A percentile compares a stretch with the other conserved stretches of the same genome.
Conservation (phyloP, 2,888 invertebrate species). For the Caenorhabditis sp. region DNA sequence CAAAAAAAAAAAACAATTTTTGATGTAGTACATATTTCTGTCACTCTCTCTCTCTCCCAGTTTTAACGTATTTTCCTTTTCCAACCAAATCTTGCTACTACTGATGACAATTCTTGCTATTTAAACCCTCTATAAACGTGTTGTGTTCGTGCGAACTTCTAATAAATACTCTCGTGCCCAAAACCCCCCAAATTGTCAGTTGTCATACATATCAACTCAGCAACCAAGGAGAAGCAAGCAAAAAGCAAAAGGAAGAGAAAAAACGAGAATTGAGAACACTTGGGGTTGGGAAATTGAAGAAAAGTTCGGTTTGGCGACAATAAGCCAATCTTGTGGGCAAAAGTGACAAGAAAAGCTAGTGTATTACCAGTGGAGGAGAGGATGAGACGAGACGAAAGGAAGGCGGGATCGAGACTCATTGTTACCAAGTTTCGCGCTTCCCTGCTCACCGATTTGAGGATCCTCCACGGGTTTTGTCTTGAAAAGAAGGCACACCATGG, state of each 20-base stretch:
- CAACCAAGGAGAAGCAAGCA: too few relatives aligned
- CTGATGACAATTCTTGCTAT: not conserved
- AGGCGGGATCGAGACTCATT: conserved; percentile 3
- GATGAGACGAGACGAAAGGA: conserved; percentile 13
- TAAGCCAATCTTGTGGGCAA: conserved; percentile 18
- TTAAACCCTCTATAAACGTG: not conserved
- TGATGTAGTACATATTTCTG: too few relatives aligned
- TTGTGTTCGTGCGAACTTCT: conserved; percentile 27
- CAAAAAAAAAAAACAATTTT: too few relatives aligned
- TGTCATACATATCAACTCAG: too few relatives aligned
- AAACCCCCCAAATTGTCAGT: too few relatives aligned
- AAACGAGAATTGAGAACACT: too few relatives aligned
- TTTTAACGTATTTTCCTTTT: too few relatives aligned
- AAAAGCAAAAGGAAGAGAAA: too few relatives aligned
- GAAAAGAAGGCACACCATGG: too few relatives aligned
- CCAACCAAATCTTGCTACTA: not conserved
- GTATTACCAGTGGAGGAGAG: conserved; percentile 31
- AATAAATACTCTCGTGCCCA: conserved; percentile 48
- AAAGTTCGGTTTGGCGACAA: conserved; percentile 8
- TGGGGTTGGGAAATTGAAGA: too few relatives aligned
- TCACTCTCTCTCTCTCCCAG: too few relatives aligned
- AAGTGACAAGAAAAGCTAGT: conserved; percentile 49
- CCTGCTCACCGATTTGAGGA: conserved; percentile 13
- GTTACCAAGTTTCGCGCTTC: not conserved
- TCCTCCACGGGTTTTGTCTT: too few relatives aligned